Evolutionary conservation across 2,888 invertebrate genomes (phyloP), one percentile per base, ranked within the genome.

Genomic region (Tetramorium bicarinatum): DNA sequence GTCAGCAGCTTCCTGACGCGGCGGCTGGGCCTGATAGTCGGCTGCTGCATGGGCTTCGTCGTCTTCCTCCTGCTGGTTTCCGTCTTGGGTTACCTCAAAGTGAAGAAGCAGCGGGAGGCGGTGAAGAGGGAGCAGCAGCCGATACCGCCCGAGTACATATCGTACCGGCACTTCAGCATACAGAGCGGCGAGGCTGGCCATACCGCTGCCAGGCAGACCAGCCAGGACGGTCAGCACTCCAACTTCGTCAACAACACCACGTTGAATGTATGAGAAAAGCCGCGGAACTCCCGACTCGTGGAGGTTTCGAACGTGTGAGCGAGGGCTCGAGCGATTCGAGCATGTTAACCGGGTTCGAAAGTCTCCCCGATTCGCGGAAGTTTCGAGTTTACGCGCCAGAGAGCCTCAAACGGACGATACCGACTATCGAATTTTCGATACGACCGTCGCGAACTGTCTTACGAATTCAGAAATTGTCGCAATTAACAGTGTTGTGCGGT

Each of bases 61-160:
- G 97, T 98, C 72, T 98, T 98, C 93, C 96, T 98, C 76, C 97
- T 98, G 41, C 96, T 98, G 92, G 97, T 98, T 81, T 97, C 98
- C n/a, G 97, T 97, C 66, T 96, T 98, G 87, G 98, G 97, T 41
- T 98, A 98, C 94, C 96, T 98, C 87, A 98, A 98, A 95, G 96
- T 98, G 87, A 97, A 98, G 95, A 98, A 98, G 95, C 97, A 98
- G 92, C 96, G 97, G 88, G 97, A 97, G 87, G 96, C 97, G 38
- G 96, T 97, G 11, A 98, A 98, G 95, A 95, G 97, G 80, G 97
- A 97, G 83, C 96, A 96, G 91, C 97, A 97, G 88, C 96, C 96
- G 18, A 96, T 97, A 92, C 97, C 97, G 18, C 97, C 97, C 9
- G 97, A 98, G 92, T 98, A 97, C 94, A 97, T 98, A 92, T 97